These are phyloP conservation scores for Grus americana DNA, from an alignment of 2,113 vertebrate genomes.

Conservation along the genomic window DNA sequence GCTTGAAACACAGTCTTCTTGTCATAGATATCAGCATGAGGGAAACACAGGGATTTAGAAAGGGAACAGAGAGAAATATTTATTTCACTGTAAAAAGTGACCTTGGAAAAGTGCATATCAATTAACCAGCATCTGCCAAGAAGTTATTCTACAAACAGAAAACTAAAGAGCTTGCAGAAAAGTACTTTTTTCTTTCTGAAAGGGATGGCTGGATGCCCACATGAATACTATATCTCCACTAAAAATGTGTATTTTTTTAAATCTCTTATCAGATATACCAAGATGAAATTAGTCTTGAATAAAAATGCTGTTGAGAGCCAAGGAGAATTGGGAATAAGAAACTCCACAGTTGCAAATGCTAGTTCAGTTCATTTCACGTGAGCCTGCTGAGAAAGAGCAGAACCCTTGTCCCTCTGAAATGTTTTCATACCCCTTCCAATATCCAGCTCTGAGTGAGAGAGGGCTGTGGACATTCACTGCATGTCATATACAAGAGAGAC, in stretches of 20 bases:
- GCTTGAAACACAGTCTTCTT: neutral
- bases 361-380: neutral
- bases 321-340: neutral
- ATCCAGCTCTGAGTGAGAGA: neutral
- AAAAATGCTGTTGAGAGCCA: conserved; percentile 13
- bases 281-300: conserved; percentile 42
- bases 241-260: conserved; percentile 26
- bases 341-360: neutral
- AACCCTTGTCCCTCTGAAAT: neutral
- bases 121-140: conserved; percentile 63
- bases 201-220: conserved; percentile 44
- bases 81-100: conserved; percentile 44
- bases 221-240: conserved; percentile 30
- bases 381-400: neutral
- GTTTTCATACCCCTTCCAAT: neutral
- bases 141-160: conserved; percentile 51
- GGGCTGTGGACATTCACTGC: neutral
- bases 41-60: neutral
- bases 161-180: conserved; percentile 29
- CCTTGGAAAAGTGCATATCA: conserved; percentile 66
- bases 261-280: conserved; percentile 46
- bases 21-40: neutral
- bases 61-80: neutral
- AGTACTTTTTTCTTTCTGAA: conserved; percentile 37
- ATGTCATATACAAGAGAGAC: neutral